Base-by-base conservation (phyloP, 2,113 vertebrate species). In the Meleagris gallopavo region DNA sequence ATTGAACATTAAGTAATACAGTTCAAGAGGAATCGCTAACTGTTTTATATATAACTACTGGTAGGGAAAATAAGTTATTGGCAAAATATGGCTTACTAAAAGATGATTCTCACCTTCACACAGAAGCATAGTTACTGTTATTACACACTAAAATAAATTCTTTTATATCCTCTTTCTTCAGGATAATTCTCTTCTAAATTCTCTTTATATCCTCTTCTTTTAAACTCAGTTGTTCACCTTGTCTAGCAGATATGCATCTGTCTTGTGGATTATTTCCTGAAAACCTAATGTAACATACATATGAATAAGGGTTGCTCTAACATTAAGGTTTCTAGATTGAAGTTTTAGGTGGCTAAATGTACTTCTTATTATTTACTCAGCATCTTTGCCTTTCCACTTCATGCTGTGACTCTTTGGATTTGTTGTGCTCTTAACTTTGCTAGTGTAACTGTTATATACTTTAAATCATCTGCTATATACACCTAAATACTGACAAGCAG, bases 21-120 rank as follows among this genome's bases (percentile, higher is more conserved):
- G 43, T 80, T 90, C 75, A 92, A 83, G 65, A 61, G 38, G 93
- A 89, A 85, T 85, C 40, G 40, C 20, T 85, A 74, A 77, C 89
- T 45, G 76, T 71, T 92, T 92, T 80, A 36, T 73, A 52, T 45
- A 43, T 41, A 74, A 62, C 62, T 80, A 79, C 41, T 77, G 10
- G 16, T 65, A 90, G 43, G n/a, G 45, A 76, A 86, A 94, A 83
- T 80, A 76, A 87, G 19, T 69, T 83, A 87, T 48, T 34, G n/a
- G n/a, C 64, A 74, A 92, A 93, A 79, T 72, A 60, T 2, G 3
- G n/a, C 45, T 85, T 77, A 70, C 16, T 79, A 32, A 46, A 58
- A 87, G 32, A 79, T 46, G 19, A 93, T 80, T 86, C 32, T 89
- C 29, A 82, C 30, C 57, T 86, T 91, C 55, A 74, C 24, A 65